A percentile compares a stretch with the other conserved stretches of the same genome.
phyloP scores from a whole-genome alignment of 2,113 vertebrate species.

The Solenodon paradoxus region DNA sequence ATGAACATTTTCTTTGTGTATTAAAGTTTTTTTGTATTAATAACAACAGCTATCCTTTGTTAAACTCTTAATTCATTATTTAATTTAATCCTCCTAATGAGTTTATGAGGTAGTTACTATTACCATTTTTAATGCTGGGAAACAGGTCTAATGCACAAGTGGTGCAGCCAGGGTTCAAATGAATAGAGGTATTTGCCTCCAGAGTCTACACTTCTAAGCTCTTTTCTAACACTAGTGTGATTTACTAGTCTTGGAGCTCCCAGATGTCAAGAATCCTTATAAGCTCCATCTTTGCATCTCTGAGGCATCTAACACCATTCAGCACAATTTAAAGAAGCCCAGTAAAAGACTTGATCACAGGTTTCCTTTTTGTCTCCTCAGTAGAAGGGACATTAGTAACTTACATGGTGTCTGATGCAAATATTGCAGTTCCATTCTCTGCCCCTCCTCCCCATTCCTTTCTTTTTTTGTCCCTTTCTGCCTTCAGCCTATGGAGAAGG shows the following conservation, averaged over 20 bases:
- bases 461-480: not conserved
- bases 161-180: not conserved
- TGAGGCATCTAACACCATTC: not conserved
- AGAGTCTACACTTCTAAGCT: not conserved
- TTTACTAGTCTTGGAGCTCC: not conserved
- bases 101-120: not conserved
- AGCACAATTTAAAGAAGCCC: not conserved
- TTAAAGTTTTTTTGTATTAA: not conserved
- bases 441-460: not conserved
- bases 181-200: not conserved
- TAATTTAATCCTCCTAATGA: not conserved
- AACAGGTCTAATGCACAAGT: not conserved
- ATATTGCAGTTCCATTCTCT: not conserved
- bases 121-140: not conserved
- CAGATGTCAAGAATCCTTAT: not conserved
- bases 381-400: not conserved
- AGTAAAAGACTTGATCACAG: not conserved
- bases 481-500: not conserved
- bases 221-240: not conserved
- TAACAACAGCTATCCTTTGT: not conserved
- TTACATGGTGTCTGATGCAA: not conserved
- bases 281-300: not conserved
- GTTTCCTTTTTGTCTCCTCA: not conserved
- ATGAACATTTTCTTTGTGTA: not conserved
- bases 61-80: not conserved